phyloP scores from a whole-genome alignment of 2,888 invertebrate species.

The Ophion slaviceki region DNA sequence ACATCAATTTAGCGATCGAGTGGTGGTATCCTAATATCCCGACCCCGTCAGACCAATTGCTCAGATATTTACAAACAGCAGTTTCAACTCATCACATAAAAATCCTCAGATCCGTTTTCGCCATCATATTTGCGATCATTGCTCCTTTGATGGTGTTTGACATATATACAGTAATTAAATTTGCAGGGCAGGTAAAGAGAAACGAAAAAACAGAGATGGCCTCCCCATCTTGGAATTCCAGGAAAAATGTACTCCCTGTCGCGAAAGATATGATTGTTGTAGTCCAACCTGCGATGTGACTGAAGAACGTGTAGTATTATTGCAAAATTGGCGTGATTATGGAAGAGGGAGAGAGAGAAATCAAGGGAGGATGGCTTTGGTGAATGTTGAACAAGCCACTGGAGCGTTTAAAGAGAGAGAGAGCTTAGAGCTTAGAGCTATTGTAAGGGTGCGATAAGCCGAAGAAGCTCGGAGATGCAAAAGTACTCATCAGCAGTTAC shows the following conservation, averaged over 20 bases:
- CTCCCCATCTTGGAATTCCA: neutral
- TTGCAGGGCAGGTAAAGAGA: neutral
- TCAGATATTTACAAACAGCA: too few species aligned
- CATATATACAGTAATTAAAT: too few species aligned
- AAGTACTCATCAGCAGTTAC: slow-evolving; percentile 33
- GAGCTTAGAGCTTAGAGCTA: neutral
- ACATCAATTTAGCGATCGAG: too few species aligned
- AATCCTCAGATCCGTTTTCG: too few species aligned
- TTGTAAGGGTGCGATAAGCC: slow-evolving; percentile 36
- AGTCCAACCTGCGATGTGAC: slow-evolving; percentile 36
- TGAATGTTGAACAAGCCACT: slow-evolving; percentile 19
- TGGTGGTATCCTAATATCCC: too few species aligned
- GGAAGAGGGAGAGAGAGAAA: neutral
- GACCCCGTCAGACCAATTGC: too few species aligned
- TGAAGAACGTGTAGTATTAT: slow-evolving; percentile 21
- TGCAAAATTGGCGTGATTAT: slow-evolving; percentile 4
- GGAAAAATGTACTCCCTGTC: neutral
- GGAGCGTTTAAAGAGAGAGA: slow-evolving; percentile 25
- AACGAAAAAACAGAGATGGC: neutral
- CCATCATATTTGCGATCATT: too few species aligned
- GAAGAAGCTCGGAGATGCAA: slow-evolving; percentile 27
- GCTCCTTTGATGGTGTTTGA: too few species aligned
- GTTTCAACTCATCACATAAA: too few species aligned
- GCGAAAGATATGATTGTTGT: slow-evolving; percentile 42
- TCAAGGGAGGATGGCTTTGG: neutral